Evolutionary conservation across 53 echinoderm and acorn worm genomes (phyloP).

Genomic region (Holothuria leucospilota): DNA sequence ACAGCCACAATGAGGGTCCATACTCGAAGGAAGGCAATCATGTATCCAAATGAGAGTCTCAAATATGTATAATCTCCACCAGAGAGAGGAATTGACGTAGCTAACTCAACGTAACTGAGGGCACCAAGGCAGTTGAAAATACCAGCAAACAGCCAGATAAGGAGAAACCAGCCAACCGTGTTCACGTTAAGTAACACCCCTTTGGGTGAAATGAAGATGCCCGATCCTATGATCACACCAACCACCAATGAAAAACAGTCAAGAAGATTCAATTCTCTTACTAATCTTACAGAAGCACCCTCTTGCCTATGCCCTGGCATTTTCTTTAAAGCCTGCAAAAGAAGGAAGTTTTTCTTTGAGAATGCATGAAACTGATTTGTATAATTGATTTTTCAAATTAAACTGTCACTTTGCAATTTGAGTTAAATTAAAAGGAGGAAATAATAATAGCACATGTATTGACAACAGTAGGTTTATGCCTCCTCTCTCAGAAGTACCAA

Average conservation of each 20-base stretch:
- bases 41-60: slow-evolving; percentile 69
- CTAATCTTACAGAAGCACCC: slow-evolving; percentile 43
- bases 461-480: no score
- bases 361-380: no score
- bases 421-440: no score
- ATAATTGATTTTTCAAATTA: no score
- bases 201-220: slow-evolving; percentile 88
- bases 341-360: no score
- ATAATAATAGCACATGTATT: no score
- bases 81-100: slow-evolving; percentile 76
- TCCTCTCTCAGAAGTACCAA: no score
- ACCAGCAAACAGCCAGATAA: slow-evolving; percentile 79
- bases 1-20: slow-evolving; percentile 71
- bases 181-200: slow-evolving; percentile 71
- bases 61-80: slow-evolving; percentile 84
- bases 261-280: slow-evolving; percentile 51
- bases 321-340: no score
- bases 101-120: slow-evolving; percentile 85
- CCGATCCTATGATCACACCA: slow-evolving; percentile 86
- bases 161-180: slow-evolving; percentile 73
- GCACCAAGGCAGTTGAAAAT: slow-evolving; percentile 77
- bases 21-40: slow-evolving; percentile 76
- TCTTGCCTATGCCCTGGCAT: no score
- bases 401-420: no score
- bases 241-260: slow-evolving; percentile 72